Conservation (phyloP, 2,888 invertebrate genomes). For the Melanargia galathea region DNA sequence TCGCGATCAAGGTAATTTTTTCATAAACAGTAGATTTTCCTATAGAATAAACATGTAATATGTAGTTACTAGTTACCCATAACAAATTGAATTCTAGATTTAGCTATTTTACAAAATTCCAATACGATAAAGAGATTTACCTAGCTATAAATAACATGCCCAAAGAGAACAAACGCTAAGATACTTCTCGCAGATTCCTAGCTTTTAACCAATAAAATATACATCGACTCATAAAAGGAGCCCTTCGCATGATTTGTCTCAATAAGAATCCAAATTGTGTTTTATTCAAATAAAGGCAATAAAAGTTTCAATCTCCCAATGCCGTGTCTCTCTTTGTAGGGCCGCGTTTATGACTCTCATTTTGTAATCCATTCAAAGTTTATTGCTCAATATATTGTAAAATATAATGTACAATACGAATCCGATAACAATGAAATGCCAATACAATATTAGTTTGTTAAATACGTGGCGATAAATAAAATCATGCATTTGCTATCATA, state of each 20-base stretch:
- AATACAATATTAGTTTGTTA: constrained; percentile 33
- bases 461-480: constrained; percentile 31
- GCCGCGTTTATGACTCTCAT: constrained; percentile 35
- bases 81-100: no score
- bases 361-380: constrained; percentile 37
- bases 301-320: constrained; percentile 29
- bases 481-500: constrained; percentile 11
- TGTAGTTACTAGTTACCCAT: no score
- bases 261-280: constrained; percentile 19
- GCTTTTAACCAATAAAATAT: constrained; percentile 18
- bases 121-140: not conserved
- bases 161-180: not conserved
- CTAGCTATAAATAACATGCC: no score
- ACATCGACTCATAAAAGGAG: constrained; percentile 23
- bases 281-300: constrained; percentile 31
- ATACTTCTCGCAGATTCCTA: not conserved
- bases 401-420: constrained; percentile 23
- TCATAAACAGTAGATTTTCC: no score
- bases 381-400: constrained; percentile 33
- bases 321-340: constrained; percentile 32
- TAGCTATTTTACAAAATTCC: not conserved
- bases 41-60: no score
- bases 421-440: constrained; percentile 27
- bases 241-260: constrained; percentile 23
- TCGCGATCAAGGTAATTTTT: no score